Percentiles rank a stretch among this genome's conserved stretches.
Evolutionary conservation across 2,113 vertebrate species (phyloP).

Genomic region (Platichthys flesus): DNA sequence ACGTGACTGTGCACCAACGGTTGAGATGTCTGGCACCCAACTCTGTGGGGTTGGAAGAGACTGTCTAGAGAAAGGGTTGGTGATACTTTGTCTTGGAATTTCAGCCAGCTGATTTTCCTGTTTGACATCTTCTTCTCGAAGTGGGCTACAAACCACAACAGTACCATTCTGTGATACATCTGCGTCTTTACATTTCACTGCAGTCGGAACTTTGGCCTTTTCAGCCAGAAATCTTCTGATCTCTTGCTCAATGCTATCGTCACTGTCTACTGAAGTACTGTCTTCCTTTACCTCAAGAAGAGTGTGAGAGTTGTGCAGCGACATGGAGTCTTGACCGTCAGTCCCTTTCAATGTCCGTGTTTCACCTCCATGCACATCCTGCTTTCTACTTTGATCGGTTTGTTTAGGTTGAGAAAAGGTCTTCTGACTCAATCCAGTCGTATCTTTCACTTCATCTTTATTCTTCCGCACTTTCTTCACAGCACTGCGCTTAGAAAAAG

Average conservation of each 20-base stretch:
- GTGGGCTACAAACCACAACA: neutral
- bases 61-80: slow-evolving; percentile 5
- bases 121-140: slow-evolving; percentile 44
- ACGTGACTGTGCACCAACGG: slow-evolving; percentile 4
- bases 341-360: slow-evolving; percentile 25
- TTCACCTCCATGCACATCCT: neutral
- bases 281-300: slow-evolving; percentile 77
- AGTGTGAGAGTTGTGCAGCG: neutral
- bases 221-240: slow-evolving; percentile 93
- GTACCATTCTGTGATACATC: slow-evolving; percentile 39
- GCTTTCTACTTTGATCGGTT: neutral
- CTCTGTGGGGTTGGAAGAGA: slow-evolving; percentile 13
- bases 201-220: slow-evolving; percentile 87
- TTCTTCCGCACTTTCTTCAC: slow-evolving; percentile 71
- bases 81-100: slow-evolving; percentile 49
- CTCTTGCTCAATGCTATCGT: slow-evolving; percentile 96
- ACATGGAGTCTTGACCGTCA: neutral
- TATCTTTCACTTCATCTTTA: slow-evolving; percentile 38
- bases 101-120: slow-evolving; percentile 77
- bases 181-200: slow-evolving; percentile 38
- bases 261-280: slow-evolving; percentile 91
- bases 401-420: slow-evolving; percentile 39
- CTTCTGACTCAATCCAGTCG: slow-evolving; percentile 41
- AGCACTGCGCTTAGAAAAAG: slow-evolving; percentile 56
- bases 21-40: slow-evolving; percentile 7